Percentiles rank a stretch among this genome's conserved stretches.
Conservation (phyloP, 2,888 invertebrate genomes). For the Argyresthia albistria region DNA sequence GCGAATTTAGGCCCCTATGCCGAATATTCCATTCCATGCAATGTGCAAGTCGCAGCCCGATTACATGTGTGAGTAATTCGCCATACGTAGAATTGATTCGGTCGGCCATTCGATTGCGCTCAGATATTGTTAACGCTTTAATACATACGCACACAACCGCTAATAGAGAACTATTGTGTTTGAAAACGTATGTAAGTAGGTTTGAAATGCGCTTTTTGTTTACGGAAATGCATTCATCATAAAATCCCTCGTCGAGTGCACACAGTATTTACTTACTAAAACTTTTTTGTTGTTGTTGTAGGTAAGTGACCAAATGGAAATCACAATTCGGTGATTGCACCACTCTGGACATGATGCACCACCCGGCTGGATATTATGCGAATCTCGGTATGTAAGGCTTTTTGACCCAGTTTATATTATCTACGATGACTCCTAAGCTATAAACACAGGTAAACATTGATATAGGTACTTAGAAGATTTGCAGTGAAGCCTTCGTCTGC, state of each 20-base stretch:
- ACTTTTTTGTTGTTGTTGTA: constrained; percentile 50
- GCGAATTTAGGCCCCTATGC: constrained; percentile 57
- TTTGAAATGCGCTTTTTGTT: too few species aligned
- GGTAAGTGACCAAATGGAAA: constrained; percentile 70
- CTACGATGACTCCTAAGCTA: neutral
- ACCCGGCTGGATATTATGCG: constrained; percentile 66
- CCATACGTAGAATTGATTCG: constrained; percentile 4
- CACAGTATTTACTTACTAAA: neutral
- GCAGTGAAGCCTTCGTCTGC: too few species aligned
- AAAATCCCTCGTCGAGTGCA: neutral
- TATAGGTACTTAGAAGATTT: neutral
- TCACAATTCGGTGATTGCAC: constrained; percentile 50
- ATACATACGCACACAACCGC: neutral
- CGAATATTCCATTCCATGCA: constrained; percentile 41
- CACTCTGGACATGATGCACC: constrained; percentile 47
- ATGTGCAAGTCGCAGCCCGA: constrained; percentile 34
- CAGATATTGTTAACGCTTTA: neutral
- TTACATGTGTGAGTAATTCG: constrained; percentile 2
- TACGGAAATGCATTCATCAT: neutral
- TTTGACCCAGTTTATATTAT: neutral
- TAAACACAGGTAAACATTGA: neutral
- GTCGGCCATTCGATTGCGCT: constrained; percentile 1
- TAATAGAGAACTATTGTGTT: neutral
- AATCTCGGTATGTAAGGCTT: constrained; percentile 52
- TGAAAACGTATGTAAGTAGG: neutral